Evolutionary conservation across 2,888 invertebrate genomes (phyloP).

Genomic region (Archips xylosteana): DNA sequence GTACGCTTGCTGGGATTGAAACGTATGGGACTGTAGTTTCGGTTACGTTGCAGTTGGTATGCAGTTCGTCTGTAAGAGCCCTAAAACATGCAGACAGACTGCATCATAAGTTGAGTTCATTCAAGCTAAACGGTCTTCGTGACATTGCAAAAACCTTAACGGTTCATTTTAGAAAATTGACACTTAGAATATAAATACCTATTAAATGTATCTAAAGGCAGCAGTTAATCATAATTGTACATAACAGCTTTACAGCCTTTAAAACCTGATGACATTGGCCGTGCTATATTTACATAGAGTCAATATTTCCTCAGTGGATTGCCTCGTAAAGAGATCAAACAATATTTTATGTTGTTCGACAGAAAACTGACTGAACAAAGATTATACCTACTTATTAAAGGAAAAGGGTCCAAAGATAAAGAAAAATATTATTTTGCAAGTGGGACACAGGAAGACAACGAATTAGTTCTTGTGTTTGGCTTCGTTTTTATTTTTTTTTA

Average conservation of each 20-base stretch:
- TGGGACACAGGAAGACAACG: too few relatives aligned
- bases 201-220: neutral
- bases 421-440: too few relatives aligned
- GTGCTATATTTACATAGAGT: slow-evolving; percentile 27
- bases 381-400: neutral
- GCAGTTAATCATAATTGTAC: slow-evolving; percentile 5
- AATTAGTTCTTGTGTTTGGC: too few relatives aligned
- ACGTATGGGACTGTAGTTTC: too few relatives aligned
- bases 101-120: neutral
- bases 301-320: slow-evolving; percentile 34
- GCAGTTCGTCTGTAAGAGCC: too few relatives aligned
- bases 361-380: neutral
- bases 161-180: neutral
- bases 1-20: too few relatives aligned
- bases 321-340: slow-evolving; percentile 29
- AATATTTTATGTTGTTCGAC: slow-evolving; percentile 26
- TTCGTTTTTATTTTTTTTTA: too few relatives aligned
- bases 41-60: too few relatives aligned
- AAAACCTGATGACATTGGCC: slow-evolving; percentile 31
- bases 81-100: neutral
- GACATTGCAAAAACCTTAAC: neutral
- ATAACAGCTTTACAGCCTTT: neutral
- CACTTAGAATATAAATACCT: neutral
- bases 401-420: too few relatives aligned
- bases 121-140: neutral